A percentile compares a stretch with the other conserved stretches of the same genome.
These are phyloP conservation scores for Drosophila affinis DNA, from an alignment of 2,888 invertebrate species.

Conservation along the genomic window DNA sequence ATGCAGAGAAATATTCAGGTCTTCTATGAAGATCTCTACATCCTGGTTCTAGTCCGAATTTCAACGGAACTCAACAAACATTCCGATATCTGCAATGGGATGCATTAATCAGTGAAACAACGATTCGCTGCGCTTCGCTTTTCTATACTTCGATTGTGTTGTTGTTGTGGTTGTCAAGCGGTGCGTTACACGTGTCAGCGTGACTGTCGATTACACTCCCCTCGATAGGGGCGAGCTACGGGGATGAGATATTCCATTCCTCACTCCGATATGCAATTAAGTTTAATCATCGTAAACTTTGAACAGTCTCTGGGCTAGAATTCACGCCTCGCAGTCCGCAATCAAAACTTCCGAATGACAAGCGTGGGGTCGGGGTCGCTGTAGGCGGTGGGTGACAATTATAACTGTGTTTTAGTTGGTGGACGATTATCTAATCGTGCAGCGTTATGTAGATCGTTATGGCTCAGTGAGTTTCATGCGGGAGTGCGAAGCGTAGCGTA, in stretches of 20 bases:
- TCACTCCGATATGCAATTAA: constrained; percentile 39
- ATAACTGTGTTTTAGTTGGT: constrained; percentile 13
- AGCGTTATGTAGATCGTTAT: constrained; percentile 21
- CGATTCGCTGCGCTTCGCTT: neutral
- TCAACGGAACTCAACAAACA: too few relatives aligned
- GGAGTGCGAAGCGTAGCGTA: neutral
- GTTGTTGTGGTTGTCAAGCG: constrained; percentile 3
- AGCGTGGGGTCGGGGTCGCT: neutral
- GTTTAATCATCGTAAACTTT: constrained; percentile 27
- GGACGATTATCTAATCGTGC: constrained; percentile 8
- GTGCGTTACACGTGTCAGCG: constrained; percentile 22
- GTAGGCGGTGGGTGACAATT: constrained; percentile 11
- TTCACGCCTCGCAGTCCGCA: constrained; percentile 33
- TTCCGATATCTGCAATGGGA: too few relatives aligned
- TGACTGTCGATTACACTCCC: constrained; percentile 4
- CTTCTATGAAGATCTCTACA: too few relatives aligned
- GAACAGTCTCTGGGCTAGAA: constrained; percentile 27
- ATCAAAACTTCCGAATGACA: constrained; percentile 38
- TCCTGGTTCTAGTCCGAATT: too few relatives aligned
- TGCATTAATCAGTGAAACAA: too few relatives aligned
- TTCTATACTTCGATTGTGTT: neutral
- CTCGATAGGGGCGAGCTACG: neutral
- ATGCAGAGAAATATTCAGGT: neutral
- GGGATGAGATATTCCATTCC: too few relatives aligned
- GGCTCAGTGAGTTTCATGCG: neutral